Conservation (phyloP, 2,113 vertebrate species). For the Alaudala cheleensis region DNA sequence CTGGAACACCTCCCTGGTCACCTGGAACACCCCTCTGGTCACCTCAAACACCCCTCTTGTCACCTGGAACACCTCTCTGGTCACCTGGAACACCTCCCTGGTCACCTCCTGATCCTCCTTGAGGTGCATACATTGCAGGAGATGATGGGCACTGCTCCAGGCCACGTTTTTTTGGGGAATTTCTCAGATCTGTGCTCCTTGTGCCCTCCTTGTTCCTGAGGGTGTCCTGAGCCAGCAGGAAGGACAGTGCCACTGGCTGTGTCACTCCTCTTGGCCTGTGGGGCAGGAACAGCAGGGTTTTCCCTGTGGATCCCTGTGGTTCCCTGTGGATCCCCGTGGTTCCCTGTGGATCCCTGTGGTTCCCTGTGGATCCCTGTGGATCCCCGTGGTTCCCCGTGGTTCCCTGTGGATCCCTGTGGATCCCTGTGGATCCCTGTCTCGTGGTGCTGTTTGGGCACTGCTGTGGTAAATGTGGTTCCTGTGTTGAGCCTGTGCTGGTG, state of each 20-base stretch:
- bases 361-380: background rate
- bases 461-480: background rate
- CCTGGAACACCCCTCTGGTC: background rate
- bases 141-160: background rate
- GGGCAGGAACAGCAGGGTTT: accelerated
- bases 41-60: background rate
- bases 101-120: background rate
- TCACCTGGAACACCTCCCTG: accelerated
- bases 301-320: background rate
- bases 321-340: too few species aligned
- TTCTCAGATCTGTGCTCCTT: background rate
- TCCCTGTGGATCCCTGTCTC: background rate
- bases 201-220: accelerated
- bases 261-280: accelerated
- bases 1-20: accelerated
- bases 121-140: background rate
- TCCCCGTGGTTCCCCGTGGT: background rate
- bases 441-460: background rate
- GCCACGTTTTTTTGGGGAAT: background rate
- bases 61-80: accelerated
- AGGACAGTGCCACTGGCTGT: accelerated
- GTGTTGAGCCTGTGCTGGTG: accelerated
- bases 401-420: too few species aligned
- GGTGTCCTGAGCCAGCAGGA: accelerated
- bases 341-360: too few species aligned